Evolutionary conservation across 2,888 invertebrate genomes (phyloP), one percentile per base, ranked within the genome.

Genomic region (Caenorhabditis afra): DNA sequence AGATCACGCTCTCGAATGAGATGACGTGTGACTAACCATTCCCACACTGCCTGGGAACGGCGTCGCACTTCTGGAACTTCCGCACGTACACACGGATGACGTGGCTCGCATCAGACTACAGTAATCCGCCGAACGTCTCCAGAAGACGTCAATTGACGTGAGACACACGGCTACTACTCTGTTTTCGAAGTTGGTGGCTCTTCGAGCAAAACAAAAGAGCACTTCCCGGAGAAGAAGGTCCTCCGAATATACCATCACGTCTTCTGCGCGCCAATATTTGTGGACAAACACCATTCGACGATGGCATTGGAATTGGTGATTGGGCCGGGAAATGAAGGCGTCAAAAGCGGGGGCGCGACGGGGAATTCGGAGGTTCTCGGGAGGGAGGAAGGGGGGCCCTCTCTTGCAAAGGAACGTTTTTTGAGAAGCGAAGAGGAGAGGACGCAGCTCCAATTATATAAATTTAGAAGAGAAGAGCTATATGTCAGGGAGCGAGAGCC

Each of bases 391-490:
- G 16, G 20, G 39, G 16, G 3, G 41, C 4, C 37, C 37, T 66
- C 45, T 18, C 7, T 20, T 67, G 66, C 66, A 67, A 58, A 57
- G 49, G 57, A 29, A 29, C 29, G n/a, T n/a, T n/a, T n/a, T n/a
- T n/a, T n/a, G n/a, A n/a, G n/a, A n/a, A n/a, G n/a, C n/a, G 29
- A 29, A 50, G 50, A 37, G 18, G 12, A 0, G 44, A 16, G n/a
- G 39, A 59, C 44, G 53, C 37, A 45, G 61, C 41, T 55, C 35
- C 52, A 62, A 66, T 66, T 62, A 68, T 39, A 71, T 71, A 62
- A 71, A 62, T 71, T 62, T 57, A 62, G 35, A 55, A 44, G 20
- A 16, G 37, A n/a, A n/a, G 41, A 49, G 55, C 45, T 49, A 62
- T 49, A 62, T 66, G 57, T 67, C 58, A 45, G 22, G 20, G 16